A percentile compares a stretch with the other conserved stretches of the same genome.
These are phyloP conservation scores for Lanistes nyassanus DNA, from an alignment of 1,140 invertebrate species.

Conservation along the genomic window DNA sequence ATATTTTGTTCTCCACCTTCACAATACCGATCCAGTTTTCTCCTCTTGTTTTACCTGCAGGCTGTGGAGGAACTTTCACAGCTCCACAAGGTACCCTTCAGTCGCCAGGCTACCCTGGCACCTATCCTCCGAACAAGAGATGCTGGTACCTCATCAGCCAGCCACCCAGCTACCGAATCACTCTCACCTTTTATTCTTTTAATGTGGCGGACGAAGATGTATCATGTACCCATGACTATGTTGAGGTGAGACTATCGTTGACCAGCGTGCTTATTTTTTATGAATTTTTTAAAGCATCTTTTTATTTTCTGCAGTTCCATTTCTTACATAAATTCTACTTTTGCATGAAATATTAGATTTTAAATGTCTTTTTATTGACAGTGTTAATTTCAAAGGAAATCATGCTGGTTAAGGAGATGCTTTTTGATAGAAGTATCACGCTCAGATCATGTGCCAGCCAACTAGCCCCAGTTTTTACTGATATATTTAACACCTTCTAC, in stretches of 20 bases:
- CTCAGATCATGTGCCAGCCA: too few species aligned
- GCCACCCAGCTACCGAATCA: conserved; percentile 82
- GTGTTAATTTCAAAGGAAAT: too few species aligned
- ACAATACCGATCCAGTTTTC: not conserved
- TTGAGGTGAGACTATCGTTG: conserved; percentile 73
- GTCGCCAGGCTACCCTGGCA: conserved; percentile 90
- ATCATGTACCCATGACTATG: conserved; percentile 94
- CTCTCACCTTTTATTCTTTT: conserved; percentile 74
- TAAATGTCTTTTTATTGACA: too few species aligned
- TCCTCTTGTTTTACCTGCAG: conserved; percentile 57
- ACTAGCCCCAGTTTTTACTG: too few species aligned
- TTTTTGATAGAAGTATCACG: too few species aligned
- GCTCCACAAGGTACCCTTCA: conserved; percentile 43
- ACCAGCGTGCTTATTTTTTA: not conserved
- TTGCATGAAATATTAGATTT: too few species aligned
- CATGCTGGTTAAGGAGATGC: too few species aligned
- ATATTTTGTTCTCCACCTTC: not conserved
- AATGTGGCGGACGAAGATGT: conserved; percentile 79
- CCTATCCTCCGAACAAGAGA: conserved; percentile 92
- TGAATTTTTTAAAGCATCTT: not conserved
- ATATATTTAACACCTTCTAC: too few species aligned
- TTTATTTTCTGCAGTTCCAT: too few species aligned
- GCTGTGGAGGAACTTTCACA: conserved; percentile 64
- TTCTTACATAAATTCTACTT: too few species aligned
- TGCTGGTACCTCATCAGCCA: conserved; percentile 94